Conservation (phyloP, 2,888 invertebrate genomes). For the Microctonus hyperodae region DNA sequence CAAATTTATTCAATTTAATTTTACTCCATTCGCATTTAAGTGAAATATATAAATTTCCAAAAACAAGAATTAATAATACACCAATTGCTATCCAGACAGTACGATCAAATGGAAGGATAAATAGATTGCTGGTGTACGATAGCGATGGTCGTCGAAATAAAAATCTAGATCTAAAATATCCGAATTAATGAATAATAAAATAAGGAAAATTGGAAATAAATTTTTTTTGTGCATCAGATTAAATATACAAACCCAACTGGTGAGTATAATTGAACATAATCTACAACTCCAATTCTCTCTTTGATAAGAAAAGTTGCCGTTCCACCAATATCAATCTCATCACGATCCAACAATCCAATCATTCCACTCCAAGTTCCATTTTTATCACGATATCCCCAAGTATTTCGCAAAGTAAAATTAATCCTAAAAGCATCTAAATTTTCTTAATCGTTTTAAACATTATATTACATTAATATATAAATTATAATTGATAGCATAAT, state of each 20-base stretch:
- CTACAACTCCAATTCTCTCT: slow-evolving; percentile 70
- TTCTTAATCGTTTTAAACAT: not conserved
- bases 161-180: slow-evolving; percentile 65
- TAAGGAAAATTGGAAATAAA: not conserved
- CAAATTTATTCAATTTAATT: slow-evolving; percentile 13
- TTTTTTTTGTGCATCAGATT: not conserved
- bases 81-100: slow-evolving; percentile 72
- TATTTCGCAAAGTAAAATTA: slow-evolving; percentile 42
- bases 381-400: slow-evolving; percentile 56
- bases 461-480: not conserved
- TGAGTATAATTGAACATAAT: slow-evolving; percentile 74
- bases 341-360: slow-evolving; percentile 53
- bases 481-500: no score
- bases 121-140: slow-evolving; percentile 76
- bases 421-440: slow-evolving; percentile 41
- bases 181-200: not conserved
- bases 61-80: slow-evolving; percentile 64
- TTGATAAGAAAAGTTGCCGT: slow-evolving; percentile 67
- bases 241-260: slow-evolving; percentile 66
- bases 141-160: slow-evolving; percentile 77
- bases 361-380: slow-evolving; percentile 59
- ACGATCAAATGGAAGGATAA: slow-evolving; percentile 71
- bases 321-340: slow-evolving; percentile 60
- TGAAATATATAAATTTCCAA: slow-evolving; percentile 64
- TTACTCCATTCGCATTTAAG: slow-evolving; percentile 64